Percentiles rank a stretch among this genome's conserved stretches.
Conservation (phyloP, 2,888 invertebrate genomes). For the Sisyra terminalis region DNA sequence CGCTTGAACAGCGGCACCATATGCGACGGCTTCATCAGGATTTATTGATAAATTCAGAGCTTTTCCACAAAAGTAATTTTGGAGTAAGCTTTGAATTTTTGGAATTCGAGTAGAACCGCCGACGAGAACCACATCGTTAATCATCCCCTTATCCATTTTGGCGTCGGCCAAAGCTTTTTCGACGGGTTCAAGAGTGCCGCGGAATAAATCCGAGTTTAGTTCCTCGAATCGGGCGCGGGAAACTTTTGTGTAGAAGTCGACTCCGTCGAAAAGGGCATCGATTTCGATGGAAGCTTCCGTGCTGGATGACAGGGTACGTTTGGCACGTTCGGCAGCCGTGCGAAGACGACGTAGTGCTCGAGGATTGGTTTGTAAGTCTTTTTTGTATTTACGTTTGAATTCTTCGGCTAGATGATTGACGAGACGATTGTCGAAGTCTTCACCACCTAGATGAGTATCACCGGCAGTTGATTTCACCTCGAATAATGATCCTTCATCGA, state of each 20-base stretch:
- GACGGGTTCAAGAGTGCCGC: constrained; percentile 52
- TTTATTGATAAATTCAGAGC: constrained; percentile 23
- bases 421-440: constrained; percentile 38
- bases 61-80: constrained; percentile 54
- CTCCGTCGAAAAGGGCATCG: constrained; percentile 56
- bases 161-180: constrained; percentile 59
- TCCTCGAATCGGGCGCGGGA: constrained; percentile 66
- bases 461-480: constrained; percentile 36
- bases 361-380: constrained; percentile 47
- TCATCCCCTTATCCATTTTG: constrained; percentile 56
- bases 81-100: constrained; percentile 55
- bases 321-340: constrained; percentile 63
- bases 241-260: constrained; percentile 57
- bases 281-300: constrained; percentile 61
- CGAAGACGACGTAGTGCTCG: constrained; percentile 50
- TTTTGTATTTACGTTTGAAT: constrained; percentile 52
- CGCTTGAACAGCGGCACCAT: constrained; percentile 24
- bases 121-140: constrained; percentile 66
- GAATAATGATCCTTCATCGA: constrained; percentile 40
- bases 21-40: constrained; percentile 25
- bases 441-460: constrained; percentile 31
- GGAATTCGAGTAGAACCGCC: constrained; percentile 71
- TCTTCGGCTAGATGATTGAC: constrained; percentile 54
- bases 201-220: constrained; percentile 51
- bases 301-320: constrained; percentile 59